These are phyloP conservation scores for Ptiloglossa arizonensis DNA, from an alignment of 1,140 invertebrate genomes.

Conservation along the genomic window DNA sequence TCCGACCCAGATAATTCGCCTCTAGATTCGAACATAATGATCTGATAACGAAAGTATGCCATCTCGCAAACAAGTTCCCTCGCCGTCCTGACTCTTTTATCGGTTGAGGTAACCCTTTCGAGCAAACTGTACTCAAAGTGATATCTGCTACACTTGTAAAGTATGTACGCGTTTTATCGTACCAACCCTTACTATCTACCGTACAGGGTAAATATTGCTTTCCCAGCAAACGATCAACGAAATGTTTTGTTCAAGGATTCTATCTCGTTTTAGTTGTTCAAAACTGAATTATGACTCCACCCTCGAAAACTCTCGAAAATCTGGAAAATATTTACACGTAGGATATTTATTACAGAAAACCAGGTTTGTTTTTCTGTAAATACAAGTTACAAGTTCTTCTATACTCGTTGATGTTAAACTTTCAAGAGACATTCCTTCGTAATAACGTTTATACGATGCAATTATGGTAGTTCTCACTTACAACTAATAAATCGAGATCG, in stretches of 20 bases:
- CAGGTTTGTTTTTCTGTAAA: too few species aligned
- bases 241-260: not conserved
- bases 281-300: too few species aligned
- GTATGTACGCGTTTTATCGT: not conserved
- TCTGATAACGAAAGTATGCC: conserved; percentile 20
- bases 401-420: too few species aligned
- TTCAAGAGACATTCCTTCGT: too few species aligned
- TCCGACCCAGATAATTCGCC: conserved; percentile 7
- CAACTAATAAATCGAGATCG: too few species aligned
- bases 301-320: too few species aligned
- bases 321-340: too few species aligned
- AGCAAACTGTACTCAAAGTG: not conserved
- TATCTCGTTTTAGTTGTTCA: too few species aligned
- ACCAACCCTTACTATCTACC: not conserved
- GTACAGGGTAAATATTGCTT: not conserved
- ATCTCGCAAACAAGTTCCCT: conserved; percentile 4
- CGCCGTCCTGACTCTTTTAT: not conserved
- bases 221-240: not conserved
- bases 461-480: too few species aligned
- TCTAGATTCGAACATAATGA: conserved; percentile 9
- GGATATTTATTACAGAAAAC: too few species aligned
- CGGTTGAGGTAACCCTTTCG: not conserved
- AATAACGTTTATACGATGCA: too few species aligned
- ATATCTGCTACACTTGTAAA: not conserved
- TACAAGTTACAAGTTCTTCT: too few species aligned